A percentile compares a stretch with the other conserved stretches of the same genome.
These are phyloP conservation scores for Labeo rohita DNA, from an alignment of 2,113 vertebrate genomes.

Conservation along the genomic window DNA sequence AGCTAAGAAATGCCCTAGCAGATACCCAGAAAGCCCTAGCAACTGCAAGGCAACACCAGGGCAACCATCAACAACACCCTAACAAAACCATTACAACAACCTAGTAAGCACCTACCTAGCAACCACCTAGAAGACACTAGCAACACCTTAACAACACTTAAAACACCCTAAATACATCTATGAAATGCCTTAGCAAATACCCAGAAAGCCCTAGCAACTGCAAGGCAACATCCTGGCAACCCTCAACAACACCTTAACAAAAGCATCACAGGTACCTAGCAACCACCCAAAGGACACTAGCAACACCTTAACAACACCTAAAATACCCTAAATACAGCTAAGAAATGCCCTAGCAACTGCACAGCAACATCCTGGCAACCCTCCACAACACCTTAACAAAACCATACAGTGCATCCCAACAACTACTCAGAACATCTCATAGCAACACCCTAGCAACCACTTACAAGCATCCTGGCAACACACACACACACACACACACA, in stretches of 20 bases:
- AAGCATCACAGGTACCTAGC: too few species aligned
- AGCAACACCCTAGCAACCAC: neutral
- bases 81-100: neutral
- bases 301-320: too few species aligned
- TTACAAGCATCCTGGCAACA: neutral
- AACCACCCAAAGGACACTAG: too few species aligned
- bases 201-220: too few species aligned
- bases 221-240: too few species aligned
- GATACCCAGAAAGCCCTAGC: neutral
- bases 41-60: neutral
- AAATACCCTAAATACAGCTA: too few species aligned
- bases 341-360: too few species aligned
- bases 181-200: neutral
- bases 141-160: neutral
- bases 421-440: neutral
- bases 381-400: neutral
- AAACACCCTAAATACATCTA: too few species aligned
- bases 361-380: neutral
- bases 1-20: neutral
- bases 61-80: neutral
- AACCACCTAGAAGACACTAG: neutral
- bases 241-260: too few species aligned
- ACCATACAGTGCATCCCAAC: neutral
- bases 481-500: neutral
- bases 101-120: neutral